A percentile compares a stretch with the other conserved stretches of the same genome.
These are phyloP conservation scores for Tachystola acroxantha DNA, from an alignment of 2,888 invertebrate genomes.

Conservation along the genomic window DNA sequence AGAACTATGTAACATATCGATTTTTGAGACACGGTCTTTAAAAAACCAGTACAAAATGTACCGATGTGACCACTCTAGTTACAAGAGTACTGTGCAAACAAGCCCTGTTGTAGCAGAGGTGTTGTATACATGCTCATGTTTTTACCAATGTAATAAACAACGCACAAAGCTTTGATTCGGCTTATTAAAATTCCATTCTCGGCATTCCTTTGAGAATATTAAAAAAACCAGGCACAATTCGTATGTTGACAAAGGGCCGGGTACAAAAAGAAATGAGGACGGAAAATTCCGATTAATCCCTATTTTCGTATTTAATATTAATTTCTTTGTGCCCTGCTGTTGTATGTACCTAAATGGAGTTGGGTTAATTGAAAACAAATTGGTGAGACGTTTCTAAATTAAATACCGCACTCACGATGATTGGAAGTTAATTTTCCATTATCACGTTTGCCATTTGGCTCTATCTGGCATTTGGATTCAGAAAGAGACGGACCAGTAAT, in stretches of 20 bases:
- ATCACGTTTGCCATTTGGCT: too few relatives aligned
- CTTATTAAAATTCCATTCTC: constrained; percentile 16
- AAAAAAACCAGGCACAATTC: constrained; percentile 8
- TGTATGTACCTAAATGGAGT: too few relatives aligned
- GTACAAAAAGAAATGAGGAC: constrained; percentile 1
- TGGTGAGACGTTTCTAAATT: background rate
- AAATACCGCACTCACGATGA: too few relatives aligned
- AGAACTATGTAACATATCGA: too few relatives aligned
- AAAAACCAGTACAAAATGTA: too few relatives aligned
- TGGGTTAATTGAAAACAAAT: background rate
- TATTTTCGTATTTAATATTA: background rate
- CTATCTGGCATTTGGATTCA: too few relatives aligned
- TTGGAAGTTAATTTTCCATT: too few relatives aligned
- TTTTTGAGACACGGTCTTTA: too few relatives aligned
- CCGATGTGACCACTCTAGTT: too few relatives aligned
- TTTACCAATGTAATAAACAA: constrained; percentile 1
- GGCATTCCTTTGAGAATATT: constrained; percentile 13
- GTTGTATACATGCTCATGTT: constrained; percentile 1
- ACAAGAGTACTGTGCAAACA: too few relatives aligned
- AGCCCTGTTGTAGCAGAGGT: too few relatives aligned
- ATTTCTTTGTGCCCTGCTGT: background rate
- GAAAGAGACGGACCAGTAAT: too few relatives aligned
- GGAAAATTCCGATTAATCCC: constrained; percentile 1
- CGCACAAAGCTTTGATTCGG: constrained; percentile 6
- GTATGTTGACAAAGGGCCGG: constrained; percentile 8